Conservation (phyloP, 2,888 invertebrate genomes). For the Drosophila macrothrix region DNA sequence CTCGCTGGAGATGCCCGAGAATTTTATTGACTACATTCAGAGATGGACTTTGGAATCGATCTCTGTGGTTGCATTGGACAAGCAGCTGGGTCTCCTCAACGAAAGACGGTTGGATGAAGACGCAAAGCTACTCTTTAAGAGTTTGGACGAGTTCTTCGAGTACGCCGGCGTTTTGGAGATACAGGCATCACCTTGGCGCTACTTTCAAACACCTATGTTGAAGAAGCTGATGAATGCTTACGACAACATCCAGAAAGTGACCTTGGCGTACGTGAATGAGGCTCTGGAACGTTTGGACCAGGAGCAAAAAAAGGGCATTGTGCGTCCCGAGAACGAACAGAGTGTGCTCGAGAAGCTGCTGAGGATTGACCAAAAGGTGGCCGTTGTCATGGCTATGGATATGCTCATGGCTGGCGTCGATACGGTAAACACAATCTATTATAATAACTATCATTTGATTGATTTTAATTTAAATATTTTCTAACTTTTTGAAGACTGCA, state of each 20-base stretch:
- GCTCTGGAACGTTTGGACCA: slow-evolving; percentile 76
- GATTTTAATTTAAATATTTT: not conserved
- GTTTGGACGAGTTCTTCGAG: slow-evolving; percentile 54
- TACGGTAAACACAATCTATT: slow-evolving; percentile 86
- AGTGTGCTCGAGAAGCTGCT: slow-evolving; percentile 89
- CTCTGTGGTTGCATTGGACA: slow-evolving; percentile 84
- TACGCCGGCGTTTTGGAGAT: slow-evolving; percentile 42
- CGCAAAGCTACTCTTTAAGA: slow-evolving; percentile 58
- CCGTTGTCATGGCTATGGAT: slow-evolving; percentile 89
- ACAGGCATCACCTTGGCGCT: slow-evolving; percentile 67
- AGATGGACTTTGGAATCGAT: slow-evolving; percentile 88
- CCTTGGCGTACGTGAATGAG: slow-evolving; percentile 79
- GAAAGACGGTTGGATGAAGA: slow-evolving; percentile 44
- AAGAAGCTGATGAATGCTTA: slow-evolving; percentile 61
- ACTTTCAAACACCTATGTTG: slow-evolving; percentile 48
- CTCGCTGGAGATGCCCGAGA: slow-evolving; percentile 83
- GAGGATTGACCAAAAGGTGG: slow-evolving; percentile 87
- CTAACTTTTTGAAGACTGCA: slow-evolving; percentile 77
- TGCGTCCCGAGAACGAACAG: slow-evolving; percentile 78
- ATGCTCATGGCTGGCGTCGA: slow-evolving; percentile 90
- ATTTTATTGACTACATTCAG: slow-evolving; percentile 86
- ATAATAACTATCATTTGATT: not conserved
- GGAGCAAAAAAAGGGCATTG: slow-evolving; percentile 45
- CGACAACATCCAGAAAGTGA: slow-evolving; percentile 71
- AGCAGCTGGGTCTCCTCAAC: slow-evolving; percentile 75